Evolutionary conservation across 2,797 vertebrate species (phyloP), one percentile per base, ranked within the genome.

Genomic region (Sebastes cheni): DNA sequence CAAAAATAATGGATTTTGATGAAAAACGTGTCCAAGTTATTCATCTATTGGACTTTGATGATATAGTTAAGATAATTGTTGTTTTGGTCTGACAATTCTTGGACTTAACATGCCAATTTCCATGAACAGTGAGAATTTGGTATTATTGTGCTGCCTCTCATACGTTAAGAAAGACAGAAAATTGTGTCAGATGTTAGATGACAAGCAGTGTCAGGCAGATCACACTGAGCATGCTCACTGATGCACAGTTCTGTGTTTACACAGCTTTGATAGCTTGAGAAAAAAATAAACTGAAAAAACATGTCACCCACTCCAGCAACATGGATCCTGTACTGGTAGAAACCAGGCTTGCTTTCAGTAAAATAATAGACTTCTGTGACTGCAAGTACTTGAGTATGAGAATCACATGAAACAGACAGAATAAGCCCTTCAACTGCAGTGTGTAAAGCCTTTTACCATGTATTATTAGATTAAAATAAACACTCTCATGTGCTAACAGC

Each of bases 401-500:
- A 68, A 77, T 77, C 52, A 50, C 70, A 54, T 66, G 67, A 66
- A 52, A 8, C 59, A 36, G 34, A 65, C 50, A 59, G 39, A 71
- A 52, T 27, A 25, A 66, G 61, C 52, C 54, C 36, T 66, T 50
- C 54, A 23, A 39, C 29, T 46, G 50, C 62, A 56, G 52, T 8
- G 23, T 46, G 30, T 58, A 32, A 72, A 36, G 3, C 29, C 11
- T 77, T 68, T 55, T 20, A 73, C 1, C 3, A 16, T 58, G 58
- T 68, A 52, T 68, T 64, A 82, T 77, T 74, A 69, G 69, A 77
- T 34, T 73, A 18, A 62, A 64, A 72, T 73, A 77, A 77, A 77
- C 59, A 78, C 27, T 36, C 74, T 59, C 29, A 60, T 72, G 69
- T 60, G 62, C 69, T 72, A 39, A 54, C 64, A 30, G 56, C 23